phyloP scores from a whole-genome alignment of 2,797 vertebrate species.

The Parambassis ranga region DNA sequence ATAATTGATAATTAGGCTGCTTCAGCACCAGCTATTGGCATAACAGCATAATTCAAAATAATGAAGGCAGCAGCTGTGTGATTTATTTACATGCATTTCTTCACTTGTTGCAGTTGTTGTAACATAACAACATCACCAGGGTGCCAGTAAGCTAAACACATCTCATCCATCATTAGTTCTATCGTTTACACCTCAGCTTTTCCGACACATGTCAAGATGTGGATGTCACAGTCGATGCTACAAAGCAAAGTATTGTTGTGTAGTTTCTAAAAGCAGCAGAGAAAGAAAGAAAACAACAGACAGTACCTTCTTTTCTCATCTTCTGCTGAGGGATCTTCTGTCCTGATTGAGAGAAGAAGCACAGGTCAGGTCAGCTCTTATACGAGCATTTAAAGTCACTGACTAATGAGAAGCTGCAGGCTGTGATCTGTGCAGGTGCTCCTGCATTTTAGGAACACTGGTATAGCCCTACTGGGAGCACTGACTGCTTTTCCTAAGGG shows the following conservation, averaged over 20 bases:
- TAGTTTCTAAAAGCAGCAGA: neutral
- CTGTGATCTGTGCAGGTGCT: neutral
- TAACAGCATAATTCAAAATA: no score
- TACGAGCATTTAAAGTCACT: neutral
- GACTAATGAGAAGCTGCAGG: neutral
- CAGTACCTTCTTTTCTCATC: slow-evolving; percentile 92
- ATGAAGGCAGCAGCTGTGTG: no score
- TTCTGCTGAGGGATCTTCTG: slow-evolving; percentile 87
- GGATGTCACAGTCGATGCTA: neutral
- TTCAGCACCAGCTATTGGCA: neutral
- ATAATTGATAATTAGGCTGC: neutral
- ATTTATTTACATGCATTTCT: no score
- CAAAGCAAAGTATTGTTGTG: neutral
- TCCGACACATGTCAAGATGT: neutral
- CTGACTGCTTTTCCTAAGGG: neutral
- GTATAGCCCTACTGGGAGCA: neutral
- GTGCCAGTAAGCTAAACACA: neutral
- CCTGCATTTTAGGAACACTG: neutral
- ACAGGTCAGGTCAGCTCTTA: slow-evolving; percentile 50
- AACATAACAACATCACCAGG: neutral
- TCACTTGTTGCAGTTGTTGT: no score
- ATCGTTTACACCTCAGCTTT: neutral
- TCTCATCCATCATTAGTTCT: neutral
- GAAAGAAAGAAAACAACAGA: neutral
- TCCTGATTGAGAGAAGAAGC: slow-evolving; percentile 79